These are phyloP conservation scores for Sinelater perroti DNA, from an alignment of 2,888 invertebrate species.

Conservation along the genomic window DNA sequence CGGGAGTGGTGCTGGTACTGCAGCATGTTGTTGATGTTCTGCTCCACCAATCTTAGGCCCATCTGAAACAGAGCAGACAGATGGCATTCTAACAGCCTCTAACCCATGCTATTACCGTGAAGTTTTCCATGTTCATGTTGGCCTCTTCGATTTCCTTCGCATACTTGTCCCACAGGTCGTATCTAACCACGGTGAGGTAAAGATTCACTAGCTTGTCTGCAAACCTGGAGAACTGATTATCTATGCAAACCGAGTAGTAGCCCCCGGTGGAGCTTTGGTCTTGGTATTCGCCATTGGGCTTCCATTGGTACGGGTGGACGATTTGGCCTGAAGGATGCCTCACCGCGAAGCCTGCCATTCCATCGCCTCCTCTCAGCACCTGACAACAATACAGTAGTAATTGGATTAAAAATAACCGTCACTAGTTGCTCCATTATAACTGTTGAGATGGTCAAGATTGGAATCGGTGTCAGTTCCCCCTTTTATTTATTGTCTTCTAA, in stretches of 20 bases:
- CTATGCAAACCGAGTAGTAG: slow-evolving; percentile 90
- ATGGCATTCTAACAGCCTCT: too few relatives aligned
- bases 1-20: slow-evolving; percentile 84
- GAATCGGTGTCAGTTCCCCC: too few relatives aligned
- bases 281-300: slow-evolving; percentile 87
- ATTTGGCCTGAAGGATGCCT: slow-evolving; percentile 84
- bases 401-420: too few relatives aligned
- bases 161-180: slow-evolving; percentile 93
- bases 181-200: slow-evolving; percentile 89
- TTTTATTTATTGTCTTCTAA: too few relatives aligned
- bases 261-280: slow-evolving; percentile 83
- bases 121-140: slow-evolving; percentile 88
- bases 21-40: slow-evolving; percentile 85
- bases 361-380: slow-evolving; percentile 93
- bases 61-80: slow-evolving; percentile 74
- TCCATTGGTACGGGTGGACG: slow-evolving; percentile 92
- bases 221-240: slow-evolving; percentile 92
- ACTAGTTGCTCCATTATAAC: too few relatives aligned
- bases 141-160: slow-evolving; percentile 88
- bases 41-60: slow-evolving; percentile 79
- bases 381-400: too few relatives aligned
- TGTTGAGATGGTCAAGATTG: too few relatives aligned
- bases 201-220: slow-evolving; percentile 89
- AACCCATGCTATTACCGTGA: slow-evolving; percentile 75
- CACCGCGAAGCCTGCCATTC: slow-evolving; percentile 92